Evolutionary conservation across 1,140 invertebrate species (phyloP), one percentile per base, ranked within the genome.

Genomic region (Pachypeltis micranthus): DNA sequence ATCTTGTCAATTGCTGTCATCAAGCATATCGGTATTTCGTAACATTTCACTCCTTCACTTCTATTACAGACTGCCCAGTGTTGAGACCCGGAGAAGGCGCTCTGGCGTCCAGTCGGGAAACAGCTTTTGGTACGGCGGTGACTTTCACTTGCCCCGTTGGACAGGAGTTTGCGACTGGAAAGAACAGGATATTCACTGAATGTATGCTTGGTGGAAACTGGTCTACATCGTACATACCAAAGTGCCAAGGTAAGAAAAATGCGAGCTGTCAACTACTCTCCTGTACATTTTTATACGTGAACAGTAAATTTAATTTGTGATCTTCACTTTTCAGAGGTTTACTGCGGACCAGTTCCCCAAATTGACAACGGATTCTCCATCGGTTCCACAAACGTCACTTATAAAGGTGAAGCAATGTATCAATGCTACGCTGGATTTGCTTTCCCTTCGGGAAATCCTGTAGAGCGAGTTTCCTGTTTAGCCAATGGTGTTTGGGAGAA

Each of bases 321-420:
- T 58, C 47, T 19, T 47, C 19, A 25, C 57, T 54, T 67, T 75
- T 26, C 77, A 89, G 92, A 95, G 80, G 90, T 96, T 19, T 98
- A 97, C 72, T 98, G 94, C 75, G 93, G 93, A 59, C 92, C 93
- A 29, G 93, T 97, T 25, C 94, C 94, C 62, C 93, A 96, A 80
- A 97, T 97, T 63, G 91, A 95, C 69, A 98, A 96, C 73, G 94
- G 94, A 54, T 96, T 96, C 73, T 96, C 93, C 0, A 93, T 95
- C 71, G 90, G 88, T 55, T 93, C 93, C 1, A 88, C 90, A 0
- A 97, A 96, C 73, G 93, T 97, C 1, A 96, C 93, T 0, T 97
- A 92, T 69, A 82, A 84, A 65, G 94, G 93, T 14, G 79, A 92
- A 67, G 93, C 93, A 24, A 94, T 90, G 66, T 98, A 96, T 74